A percentile compares a stretch with the other conserved stretches of the same genome.
These are phyloP conservation scores for Germaria angustata DNA, from an alignment of 2,888 invertebrate genomes.

Conservation along the genomic window DNA sequence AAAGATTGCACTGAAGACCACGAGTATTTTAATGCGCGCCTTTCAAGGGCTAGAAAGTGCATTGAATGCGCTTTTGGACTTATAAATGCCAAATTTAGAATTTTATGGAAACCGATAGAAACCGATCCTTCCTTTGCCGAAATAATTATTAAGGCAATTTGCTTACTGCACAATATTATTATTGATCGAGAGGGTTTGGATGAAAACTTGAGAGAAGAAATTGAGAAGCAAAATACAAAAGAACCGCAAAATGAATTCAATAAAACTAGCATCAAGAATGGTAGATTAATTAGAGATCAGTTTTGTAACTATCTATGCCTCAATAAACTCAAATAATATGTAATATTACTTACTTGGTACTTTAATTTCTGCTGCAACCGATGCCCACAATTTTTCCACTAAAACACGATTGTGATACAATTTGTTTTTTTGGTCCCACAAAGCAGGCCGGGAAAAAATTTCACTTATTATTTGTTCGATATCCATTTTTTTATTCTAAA, in stretches of 20 bases:
- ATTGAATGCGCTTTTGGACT: constrained; percentile 52
- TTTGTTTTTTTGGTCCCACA: no score
- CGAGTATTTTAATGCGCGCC: constrained; percentile 46
- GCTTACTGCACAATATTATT: constrained; percentile 54
- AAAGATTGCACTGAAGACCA: constrained; percentile 41
- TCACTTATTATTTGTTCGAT: no score
- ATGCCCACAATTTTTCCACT: no score
- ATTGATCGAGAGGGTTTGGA: constrained; percentile 50
- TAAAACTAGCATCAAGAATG: constrained; percentile 30
- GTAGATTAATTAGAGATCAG: constrained; percentile 44
- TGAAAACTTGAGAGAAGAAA: not conserved
- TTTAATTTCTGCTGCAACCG: no score
- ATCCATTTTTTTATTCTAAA: no score
- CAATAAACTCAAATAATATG: constrained; percentile 41
- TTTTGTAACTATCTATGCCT: constrained; percentile 50
- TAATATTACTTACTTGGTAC: constrained; percentile 33
- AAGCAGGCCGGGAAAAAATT: no score
- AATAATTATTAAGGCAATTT: constrained; percentile 40
- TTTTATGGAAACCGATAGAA: no score
- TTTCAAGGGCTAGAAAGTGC: no score
- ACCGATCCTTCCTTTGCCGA: no score
- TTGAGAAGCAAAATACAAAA: constrained; percentile 40
- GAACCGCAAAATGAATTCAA: constrained; percentile 34
- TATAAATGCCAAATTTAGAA: no score
- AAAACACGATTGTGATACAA: no score